phyloP scores from a whole-genome alignment of 1,140 invertebrate species.

The Tetramorium alpestre region DNA sequence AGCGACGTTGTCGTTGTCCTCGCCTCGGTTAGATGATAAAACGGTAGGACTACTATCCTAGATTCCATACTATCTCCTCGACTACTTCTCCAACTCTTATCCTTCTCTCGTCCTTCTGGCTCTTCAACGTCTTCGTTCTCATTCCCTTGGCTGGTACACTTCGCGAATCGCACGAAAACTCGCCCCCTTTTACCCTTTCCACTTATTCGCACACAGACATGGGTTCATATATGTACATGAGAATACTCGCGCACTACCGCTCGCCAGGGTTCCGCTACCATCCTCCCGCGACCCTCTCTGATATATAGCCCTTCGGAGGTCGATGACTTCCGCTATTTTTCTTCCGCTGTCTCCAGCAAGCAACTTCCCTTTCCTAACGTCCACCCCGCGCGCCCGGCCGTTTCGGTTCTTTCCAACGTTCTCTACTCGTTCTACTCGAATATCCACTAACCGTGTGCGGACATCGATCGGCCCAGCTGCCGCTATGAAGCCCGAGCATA shows the following conservation, averaged over 20 bases:
- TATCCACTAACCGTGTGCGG: conserved; percentile 75
- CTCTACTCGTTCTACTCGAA: conserved; percentile 65
- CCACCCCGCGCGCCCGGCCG: conserved; percentile 73
- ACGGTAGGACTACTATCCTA: conserved; percentile 76
- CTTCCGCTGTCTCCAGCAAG: conserved; percentile 88
- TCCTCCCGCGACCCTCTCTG: conserved; percentile 86
- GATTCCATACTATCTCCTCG: conserved; percentile 64
- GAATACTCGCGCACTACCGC: conserved; percentile 45
- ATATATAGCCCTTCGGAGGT: conserved; percentile 90
- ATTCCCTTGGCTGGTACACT: conserved; percentile 69
- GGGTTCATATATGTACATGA: conserved; percentile 3
- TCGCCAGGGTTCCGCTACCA: conserved; percentile 45
- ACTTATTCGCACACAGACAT: conserved; percentile 66
- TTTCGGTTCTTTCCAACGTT: conserved; percentile 74
- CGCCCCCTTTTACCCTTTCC: conserved; percentile 77
- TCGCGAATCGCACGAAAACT: conserved; percentile 61
- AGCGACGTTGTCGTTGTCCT: conserved; percentile 66
- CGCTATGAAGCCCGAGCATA: conserved; percentile 51
- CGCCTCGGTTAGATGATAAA: conserved; percentile 74
- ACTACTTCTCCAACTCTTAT: conserved; percentile 8
- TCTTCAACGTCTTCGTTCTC: conserved; percentile 60
- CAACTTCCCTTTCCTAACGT: conserved; percentile 84
- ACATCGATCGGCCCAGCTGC: conserved; percentile 74
- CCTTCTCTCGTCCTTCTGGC: neutral
- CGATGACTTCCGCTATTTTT: conserved; percentile 92